Evolutionary conservation across 2,113 vertebrate genomes (phyloP).

Genomic region (Otocyon megalotis): DNA sequence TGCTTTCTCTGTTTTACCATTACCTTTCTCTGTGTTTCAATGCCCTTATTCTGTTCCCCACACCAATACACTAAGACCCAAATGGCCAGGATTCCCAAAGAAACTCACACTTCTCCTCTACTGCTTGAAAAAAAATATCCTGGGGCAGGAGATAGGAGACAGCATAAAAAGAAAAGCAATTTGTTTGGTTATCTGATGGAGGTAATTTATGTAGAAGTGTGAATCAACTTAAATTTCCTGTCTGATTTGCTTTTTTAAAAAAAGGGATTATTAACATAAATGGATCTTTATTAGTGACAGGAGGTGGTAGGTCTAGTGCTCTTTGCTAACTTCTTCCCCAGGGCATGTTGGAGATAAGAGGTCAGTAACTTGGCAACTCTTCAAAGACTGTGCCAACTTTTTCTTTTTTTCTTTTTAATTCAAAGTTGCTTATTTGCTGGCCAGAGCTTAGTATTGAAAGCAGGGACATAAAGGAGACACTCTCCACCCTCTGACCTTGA

Average conservation of each 20-base stretch:
- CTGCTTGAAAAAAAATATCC: neutral
- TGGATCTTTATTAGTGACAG: constrained; percentile 27
- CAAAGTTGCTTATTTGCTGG: neutral
- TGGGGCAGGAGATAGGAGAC: constrained; percentile 8
- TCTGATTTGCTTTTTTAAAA: neutral
- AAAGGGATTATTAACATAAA: constrained; percentile 48
- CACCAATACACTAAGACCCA: neutral
- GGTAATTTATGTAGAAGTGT: constrained; percentile 60
- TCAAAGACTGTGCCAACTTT: neutral
- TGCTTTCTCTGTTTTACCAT: neutral
- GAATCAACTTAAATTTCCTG: constrained; percentile 63
- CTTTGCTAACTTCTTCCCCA: constrained; percentile 39
- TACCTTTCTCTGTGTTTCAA: neutral
- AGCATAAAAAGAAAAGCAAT: constrained; percentile 57
- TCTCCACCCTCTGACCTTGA: neutral
- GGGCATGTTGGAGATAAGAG: constrained; percentile 43
- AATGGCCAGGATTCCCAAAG: neutral
- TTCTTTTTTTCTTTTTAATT: neutral
- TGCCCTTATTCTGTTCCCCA: neutral
- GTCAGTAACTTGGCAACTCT: constrained; percentile 24
- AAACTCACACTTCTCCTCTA: neutral
- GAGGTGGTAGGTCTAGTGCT: neutral
- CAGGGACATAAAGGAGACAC: neutral
- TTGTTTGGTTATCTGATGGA: constrained; percentile 66
- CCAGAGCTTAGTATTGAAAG: neutral